Base-by-base conservation (phyloP, 2,113 vertebrate genomes). In the Oostethus manadensis region DNA sequence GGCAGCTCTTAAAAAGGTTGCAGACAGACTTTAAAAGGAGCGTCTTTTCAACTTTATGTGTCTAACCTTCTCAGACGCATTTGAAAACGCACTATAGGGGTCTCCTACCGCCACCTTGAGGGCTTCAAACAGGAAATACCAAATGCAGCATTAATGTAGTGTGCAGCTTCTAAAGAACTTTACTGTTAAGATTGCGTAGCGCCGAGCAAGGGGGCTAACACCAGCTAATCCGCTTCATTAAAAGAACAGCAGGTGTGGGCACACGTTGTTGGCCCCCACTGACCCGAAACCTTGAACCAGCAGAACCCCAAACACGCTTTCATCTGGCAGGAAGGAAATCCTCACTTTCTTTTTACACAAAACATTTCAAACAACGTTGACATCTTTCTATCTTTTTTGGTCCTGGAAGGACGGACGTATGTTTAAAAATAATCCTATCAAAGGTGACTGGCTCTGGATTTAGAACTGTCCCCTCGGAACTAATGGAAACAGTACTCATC, bases 191-290 rank as follows among this genome's bases (percentile, higher is more conserved):
- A 67, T 59, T 47, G 29, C 10, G 23, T 17, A 44, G 55, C 56
- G n/a, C 56, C 4, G 3, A 58, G 65, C 53, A 18, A n/a, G 68
- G 80, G 80, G 80, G 71, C 77, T 67, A 81, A 64, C 70, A 55
- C 46, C 35, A 47, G 15, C 71, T 86, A 87, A 89, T 82, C 83
- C 77, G 74, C 74, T 80, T 83, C 76, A 84, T 88, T 84, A 33
- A 73, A 78, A 82, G 81, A 78, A 79, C 83, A 89, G 88, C 86
- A 88, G 89, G 87, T 86, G 88, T 76, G 82, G 48, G 60, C 76
- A 81, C 69, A 76, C 71, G 72, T 71, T 29, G 63, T 69, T 79
- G 73, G 84, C 81, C 77, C 49, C 40, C 40, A 0, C 9, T 5
- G 57, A 70, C 76, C 77, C 60, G 54, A 43, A 78, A 80, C 64